Base-by-base conservation (phyloP, 2,888 invertebrate genomes). In the Leucozona laternaria region DNA sequence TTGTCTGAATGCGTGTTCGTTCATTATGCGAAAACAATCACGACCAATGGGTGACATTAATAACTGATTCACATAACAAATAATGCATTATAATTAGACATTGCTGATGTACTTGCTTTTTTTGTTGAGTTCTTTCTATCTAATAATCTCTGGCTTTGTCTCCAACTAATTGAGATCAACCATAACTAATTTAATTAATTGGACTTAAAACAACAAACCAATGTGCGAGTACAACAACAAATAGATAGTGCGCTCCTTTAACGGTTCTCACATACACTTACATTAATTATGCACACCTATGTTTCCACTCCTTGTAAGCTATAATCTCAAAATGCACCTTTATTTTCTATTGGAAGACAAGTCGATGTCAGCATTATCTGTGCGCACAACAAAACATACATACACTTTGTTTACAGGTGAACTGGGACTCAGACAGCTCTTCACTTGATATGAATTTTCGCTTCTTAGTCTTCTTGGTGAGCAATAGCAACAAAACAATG, bases 261-360 rank as follows among this genome's bases (percentile, higher is more conserved):
- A 28, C 25, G 6, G 11, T 28, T 45, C 28, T 17, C 15, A 76
- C 34, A 22, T n/a, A n/a, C 15, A 57, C 10, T 22, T 34, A 25
- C 55, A 60, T 60, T 37, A 60, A 17, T 58, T 70, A 60, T 70
- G 60, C 40, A 70, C 70, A 70, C 70, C 40, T 60, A 31, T 43
- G 78, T 34, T 31, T 34, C 37, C 68, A 37, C 31, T 48, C 66
- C 66, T 20, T 71, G 22, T 71, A 78, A 78, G 71, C 70, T 71
- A 17, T 71, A 78, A 78, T 78, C 70, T 71, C 17, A 22, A 71
- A 70, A 62, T 78, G 78, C 60, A 78, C 31, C 58, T 28, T 31
- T 22, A 60, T 8, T 40, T 37, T 22, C 34, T 71, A 53, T 34
- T 53, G 8, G 20, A 62, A 40, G 37, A 78, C 70, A 68, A 13